Base-by-base conservation (phyloP, 2,797 vertebrate species). In the Diplodus sargus region DNA sequence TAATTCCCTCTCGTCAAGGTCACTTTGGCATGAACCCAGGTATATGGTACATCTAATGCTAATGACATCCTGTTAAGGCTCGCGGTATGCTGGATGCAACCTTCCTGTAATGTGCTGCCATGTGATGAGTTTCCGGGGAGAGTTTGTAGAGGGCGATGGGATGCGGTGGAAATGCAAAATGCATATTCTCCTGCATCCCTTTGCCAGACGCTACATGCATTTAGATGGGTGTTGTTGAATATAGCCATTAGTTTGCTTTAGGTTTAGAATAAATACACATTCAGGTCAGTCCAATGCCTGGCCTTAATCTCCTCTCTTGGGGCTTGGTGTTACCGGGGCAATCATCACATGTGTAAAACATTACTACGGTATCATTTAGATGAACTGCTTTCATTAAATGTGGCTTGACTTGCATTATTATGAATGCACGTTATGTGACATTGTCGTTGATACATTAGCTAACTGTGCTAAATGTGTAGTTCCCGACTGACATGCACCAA, bases 11-110 rank as follows among this genome's bases (percentile, higher is more conserved):
- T 18, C 16, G 34, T 49, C 78, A 89, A 89, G 82, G 87, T 91
- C 78, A 91, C 85, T 80, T 84, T 86, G 80, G 67, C 60, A 58
- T 80, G 68, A 87, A 85, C 82, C 56, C 30, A 49, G 75, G 61
- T 86, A n/a, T 82, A 74, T 47, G 64, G 60, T 83, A 45, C 43
- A 69, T 74, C 53, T 78, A 65, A 88, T 87, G 78, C 62, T 83
- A 89, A 92, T 90, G 79, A 81, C 69, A 67, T 78, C 68, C 74
- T 73, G 73, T 82, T 82, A 52, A 79, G 49, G 75, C 62, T 22
- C 54, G 59, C 74, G 39, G 71, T 66, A 78, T 76, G 75, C 82
- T 53, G 71, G 53, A 51, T 79, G 63, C 82, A 85, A 69, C 82
- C 78, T 68, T 70, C 69, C 43, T 64, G n/a, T 78, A 83, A 82